phyloP scores from a whole-genome alignment of 2,888 invertebrate species.

The Nesidiocoris tenuis region DNA sequence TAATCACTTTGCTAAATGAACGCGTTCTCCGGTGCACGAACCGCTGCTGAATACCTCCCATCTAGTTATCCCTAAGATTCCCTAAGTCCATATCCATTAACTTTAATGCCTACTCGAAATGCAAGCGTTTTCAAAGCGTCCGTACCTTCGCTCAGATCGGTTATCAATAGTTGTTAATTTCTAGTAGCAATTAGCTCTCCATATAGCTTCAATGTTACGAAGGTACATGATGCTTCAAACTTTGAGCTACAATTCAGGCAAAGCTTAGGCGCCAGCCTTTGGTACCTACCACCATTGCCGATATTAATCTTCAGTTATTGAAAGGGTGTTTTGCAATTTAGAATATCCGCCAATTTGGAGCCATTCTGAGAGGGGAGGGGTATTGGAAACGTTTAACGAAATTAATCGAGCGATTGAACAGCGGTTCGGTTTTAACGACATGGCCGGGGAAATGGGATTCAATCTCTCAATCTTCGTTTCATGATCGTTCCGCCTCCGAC shows the following conservation, averaged over 20 bases:
- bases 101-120: slow-evolving; percentile 12
- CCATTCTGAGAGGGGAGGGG: neutral
- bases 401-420: neutral
- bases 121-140: slow-evolving; percentile 9
- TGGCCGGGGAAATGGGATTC: neutral
- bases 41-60: slow-evolving; percentile 20
- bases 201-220: neutral
- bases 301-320: neutral
- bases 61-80: slow-evolving; percentile 15
- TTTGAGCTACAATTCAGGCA: neutral
- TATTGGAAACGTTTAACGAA: neutral
- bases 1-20: slow-evolving; percentile 35
- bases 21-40: neutral
- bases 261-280: neutral
- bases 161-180: neutral
- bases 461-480: neutral
- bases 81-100: slow-evolving; percentile 1
- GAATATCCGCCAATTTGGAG: neutral
- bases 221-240: neutral
- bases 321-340: neutral
- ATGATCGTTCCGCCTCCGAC: neutral
- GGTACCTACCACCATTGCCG: neutral
- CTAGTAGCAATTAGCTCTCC: neutral
- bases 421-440: neutral
- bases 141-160: neutral